Conservation (phyloP, 2,113 vertebrate genomes). For the Myotis yumanensis region DNA sequence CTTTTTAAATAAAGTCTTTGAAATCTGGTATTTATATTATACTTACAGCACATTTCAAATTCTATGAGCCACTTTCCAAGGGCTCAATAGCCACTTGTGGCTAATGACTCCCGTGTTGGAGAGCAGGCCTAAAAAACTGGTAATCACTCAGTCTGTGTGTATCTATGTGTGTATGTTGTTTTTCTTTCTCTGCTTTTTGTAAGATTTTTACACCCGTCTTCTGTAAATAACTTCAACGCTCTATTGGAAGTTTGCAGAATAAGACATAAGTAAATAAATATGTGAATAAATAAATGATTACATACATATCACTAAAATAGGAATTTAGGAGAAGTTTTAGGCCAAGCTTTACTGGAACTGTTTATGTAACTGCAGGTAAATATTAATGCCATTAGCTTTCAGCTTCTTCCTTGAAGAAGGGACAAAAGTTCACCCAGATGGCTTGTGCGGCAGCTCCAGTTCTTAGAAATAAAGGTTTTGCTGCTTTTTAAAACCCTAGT, state of each 20-base stretch:
- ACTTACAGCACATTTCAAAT: not conserved
- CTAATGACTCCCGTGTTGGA: rapidly evolving
- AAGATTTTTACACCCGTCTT: not conserved
- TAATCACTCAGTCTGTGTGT: not conserved
- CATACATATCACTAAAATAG: not conserved
- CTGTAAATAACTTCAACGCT: not conserved
- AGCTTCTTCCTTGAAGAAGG: not conserved
- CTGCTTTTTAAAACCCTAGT: not conserved
- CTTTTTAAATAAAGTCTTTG: not conserved
- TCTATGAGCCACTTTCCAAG: not conserved
- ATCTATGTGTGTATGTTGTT: not conserved
- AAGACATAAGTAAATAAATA: not conserved
- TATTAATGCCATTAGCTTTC: not conserved
- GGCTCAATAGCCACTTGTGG: not conserved
- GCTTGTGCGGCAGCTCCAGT: not conserved
- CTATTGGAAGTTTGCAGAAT: not conserved
- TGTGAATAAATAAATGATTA: not conserved
- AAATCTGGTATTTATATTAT: not conserved
- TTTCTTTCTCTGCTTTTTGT: not conserved
- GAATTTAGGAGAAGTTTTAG: constrained; percentile 2
- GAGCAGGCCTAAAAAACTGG: not conserved
- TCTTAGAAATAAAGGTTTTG: not conserved
- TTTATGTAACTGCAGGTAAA: not conserved
- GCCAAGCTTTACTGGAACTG: not conserved
- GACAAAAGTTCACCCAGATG: not conserved